Evolutionary conservation across 2,797 vertebrate species (phyloP).

Genomic region (Pteropus rufus): DNA sequence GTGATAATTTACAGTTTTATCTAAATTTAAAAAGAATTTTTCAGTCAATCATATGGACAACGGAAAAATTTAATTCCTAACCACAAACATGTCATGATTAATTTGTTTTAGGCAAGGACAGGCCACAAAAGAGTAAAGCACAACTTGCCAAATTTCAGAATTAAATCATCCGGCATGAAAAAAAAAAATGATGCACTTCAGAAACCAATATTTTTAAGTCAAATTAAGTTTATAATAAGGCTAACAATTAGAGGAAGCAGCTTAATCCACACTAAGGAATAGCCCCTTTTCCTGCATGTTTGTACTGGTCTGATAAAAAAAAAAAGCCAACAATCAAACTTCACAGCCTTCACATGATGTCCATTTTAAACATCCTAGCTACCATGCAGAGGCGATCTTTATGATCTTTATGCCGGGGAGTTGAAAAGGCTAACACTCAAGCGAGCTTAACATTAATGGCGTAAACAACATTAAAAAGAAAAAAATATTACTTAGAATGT

Average conservation of each 20-base stretch:
- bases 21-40: neutral
- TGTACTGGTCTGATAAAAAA: conserved; percentile 80
- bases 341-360: conserved; percentile 77
- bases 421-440: conserved; percentile 55
- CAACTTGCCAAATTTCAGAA: conserved; percentile 37
- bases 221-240: conserved; percentile 73
- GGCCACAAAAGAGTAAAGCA: neutral
- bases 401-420: conserved; percentile 55
- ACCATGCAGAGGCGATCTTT: conserved; percentile 71
- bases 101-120: conserved; percentile 22
- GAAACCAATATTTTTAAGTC: conserved; percentile 35
- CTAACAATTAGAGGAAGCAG: conserved; percentile 83
- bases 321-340: conserved; percentile 74
- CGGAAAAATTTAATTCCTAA: conserved; percentile 19
- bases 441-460: neutral
- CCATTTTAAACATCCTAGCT: conserved; percentile 76
- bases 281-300: conserved; percentile 79
- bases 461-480: neutral
- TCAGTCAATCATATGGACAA: neutral
- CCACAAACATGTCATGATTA: conserved; percentile 5
- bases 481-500: neutral
- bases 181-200: conserved; percentile 25
- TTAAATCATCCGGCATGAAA: conserved; percentile 19
- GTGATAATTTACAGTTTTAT: neutral
- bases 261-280: conserved; percentile 76